Percentiles rank a stretch among this genome's conserved stretches.
Evolutionary conservation across 2,888 invertebrate genomes (phyloP).

Genomic region (Ennomos quercinarius): DNA sequence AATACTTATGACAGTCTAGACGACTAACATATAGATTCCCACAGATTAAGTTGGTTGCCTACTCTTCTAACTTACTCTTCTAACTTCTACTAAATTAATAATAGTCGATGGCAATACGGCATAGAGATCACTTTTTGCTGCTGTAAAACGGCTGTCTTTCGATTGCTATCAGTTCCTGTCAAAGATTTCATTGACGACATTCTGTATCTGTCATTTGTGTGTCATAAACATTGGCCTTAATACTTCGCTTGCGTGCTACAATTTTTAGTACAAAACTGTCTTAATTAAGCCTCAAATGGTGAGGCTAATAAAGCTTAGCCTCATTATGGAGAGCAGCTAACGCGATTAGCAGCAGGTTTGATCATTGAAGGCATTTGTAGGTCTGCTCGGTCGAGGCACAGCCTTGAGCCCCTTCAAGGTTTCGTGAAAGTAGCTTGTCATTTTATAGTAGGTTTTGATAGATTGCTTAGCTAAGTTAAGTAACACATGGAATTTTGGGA

Average conservation of each 20-base stretch:
- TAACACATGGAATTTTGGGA: too few species aligned
- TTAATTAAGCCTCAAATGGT: constrained; percentile 31
- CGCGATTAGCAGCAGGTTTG: constrained; percentile 32
- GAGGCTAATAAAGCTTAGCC: constrained; percentile 45
- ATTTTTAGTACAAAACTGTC: constrained; percentile 35
- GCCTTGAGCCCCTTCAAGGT: constrained; percentile 18
- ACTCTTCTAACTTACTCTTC: constrained; percentile 57
- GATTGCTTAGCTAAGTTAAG: too few species aligned
- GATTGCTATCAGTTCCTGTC: constrained; percentile 40
- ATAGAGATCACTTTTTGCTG: constrained; percentile 47
- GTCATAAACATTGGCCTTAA: constrained; percentile 42
- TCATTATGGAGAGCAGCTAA: constrained; percentile 35
- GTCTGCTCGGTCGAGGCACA: constrained; percentile 32
- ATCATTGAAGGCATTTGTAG: constrained; percentile 32
- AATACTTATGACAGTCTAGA: constrained; percentile 24
- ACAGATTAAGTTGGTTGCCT: constrained; percentile 58
- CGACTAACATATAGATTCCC: constrained; percentile 50
- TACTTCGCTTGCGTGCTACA: constrained; percentile 27
- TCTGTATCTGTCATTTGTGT: constrained; percentile 47
- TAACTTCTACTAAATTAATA: constrained; percentile 65
- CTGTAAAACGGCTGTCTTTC: constrained; percentile 42
- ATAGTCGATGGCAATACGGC: constrained; percentile 50
- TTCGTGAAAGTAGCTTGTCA: not conserved
- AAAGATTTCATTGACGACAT: constrained; percentile 47
- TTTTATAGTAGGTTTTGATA: not conserved